Evolutionary conservation across 2,888 invertebrate species (phyloP), one percentile per base, ranked within the genome.

Genomic region (Drosophila tripunctata): DNA sequence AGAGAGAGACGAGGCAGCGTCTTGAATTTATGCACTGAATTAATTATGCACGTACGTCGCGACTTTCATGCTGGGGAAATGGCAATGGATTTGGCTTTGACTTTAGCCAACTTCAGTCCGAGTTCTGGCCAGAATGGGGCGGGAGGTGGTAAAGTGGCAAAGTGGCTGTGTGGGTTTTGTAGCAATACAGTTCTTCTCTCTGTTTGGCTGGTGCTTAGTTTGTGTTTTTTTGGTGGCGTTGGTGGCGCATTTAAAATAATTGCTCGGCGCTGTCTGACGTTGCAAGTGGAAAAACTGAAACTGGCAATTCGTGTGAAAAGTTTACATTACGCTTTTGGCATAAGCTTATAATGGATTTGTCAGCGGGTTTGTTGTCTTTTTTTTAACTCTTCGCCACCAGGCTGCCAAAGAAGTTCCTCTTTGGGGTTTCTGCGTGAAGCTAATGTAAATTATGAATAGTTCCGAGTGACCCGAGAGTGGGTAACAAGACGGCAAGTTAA

Each of bases 11-110:
- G 30, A 50, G 54, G 54, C 78, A 61, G 60, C 86, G 78, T 78
- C 85, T 84, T 87, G 67, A 87, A 84, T 85, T 84, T 85, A 82
- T 85, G 86, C 83, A 70, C 86, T 74, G 87, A 84, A 87, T 84
- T 87, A 87, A 84, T 84, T 84, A 84, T 87, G 84, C 83, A 79
- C 83, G 87, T 77, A 84, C 87, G 83, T 64, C 30, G 52, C 24
- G 12, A 48, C 35, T 47, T 43, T 22, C 50, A 36, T 47, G 45
- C 48, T 52, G 38, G 52, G 51, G 19, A 64, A 61, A 31, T 65
- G 56, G 48, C 38, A 40, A 15, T 15, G 66, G 58, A 64, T 57
- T 71, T 71, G 47, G 41, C 51, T 67, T 61, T 61, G 58, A 51
- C 40, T 58, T 47, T 43, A 7, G 48, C 58, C 52, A 22, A 31